These are phyloP conservation scores for Megalurothrips usitatus DNA, from an alignment of 2,888 invertebrate genomes.

Conservation along the genomic window DNA sequence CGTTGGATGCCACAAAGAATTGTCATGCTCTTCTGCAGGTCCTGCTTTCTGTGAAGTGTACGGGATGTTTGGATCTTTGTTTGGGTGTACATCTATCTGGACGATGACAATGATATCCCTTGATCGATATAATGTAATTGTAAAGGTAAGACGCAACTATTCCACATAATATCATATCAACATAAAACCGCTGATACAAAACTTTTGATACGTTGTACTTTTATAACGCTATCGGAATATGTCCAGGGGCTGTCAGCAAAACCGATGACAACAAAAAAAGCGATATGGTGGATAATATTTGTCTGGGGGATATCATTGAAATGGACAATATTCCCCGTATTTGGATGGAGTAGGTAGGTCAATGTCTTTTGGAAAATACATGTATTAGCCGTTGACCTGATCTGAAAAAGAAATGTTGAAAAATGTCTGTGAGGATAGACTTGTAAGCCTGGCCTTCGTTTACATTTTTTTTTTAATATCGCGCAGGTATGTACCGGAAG, in stretches of 20 bases:
- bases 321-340: conserved; percentile 79
- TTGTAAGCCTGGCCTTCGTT: neutral
- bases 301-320: conserved; percentile 72
- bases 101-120: conserved; percentile 88
- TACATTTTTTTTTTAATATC: neutral
- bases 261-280: conserved; percentile 76
- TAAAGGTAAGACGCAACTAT: conserved; percentile 53
- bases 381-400: too few relatives aligned
- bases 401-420: too few relatives aligned
- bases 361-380: too few relatives aligned
- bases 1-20: neutral
- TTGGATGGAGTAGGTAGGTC: conserved; percentile 76
- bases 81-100: conserved; percentile 88
- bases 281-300: conserved; percentile 67
- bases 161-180: neutral
- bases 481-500: conserved; percentile 82
- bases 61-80: conserved; percentile 79
- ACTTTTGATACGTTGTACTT: too few relatives aligned
- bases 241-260: conserved; percentile 70
- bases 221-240: neutral
- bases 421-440: too few relatives aligned
- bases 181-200: too few relatives aligned
- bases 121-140: conserved; percentile 91
- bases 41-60: conserved; percentile 83
- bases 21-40: conserved; percentile 43